Evolutionary conservation across 2,888 invertebrate species (phyloP).

Genomic region (Coelopa pilipes): DNA sequence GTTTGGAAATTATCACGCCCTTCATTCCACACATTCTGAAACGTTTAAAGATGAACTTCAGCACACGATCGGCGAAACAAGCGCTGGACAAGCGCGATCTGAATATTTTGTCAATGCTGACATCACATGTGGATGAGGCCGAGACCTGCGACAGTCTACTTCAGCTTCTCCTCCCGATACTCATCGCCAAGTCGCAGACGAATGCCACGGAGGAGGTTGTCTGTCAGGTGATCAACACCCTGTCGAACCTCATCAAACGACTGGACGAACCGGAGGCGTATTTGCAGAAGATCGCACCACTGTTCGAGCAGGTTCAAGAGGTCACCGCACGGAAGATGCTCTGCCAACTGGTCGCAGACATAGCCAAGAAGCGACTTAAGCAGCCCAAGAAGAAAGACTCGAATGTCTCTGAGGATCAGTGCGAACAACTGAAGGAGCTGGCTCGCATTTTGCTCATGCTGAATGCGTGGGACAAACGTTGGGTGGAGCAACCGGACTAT

Average conservation of each 20-base stretch:
- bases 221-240: constrained; percentile 76
- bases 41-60: constrained; percentile 75
- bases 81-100: constrained; percentile 76
- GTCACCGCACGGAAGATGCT: constrained; percentile 77
- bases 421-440: constrained; percentile 65
- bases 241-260: constrained; percentile 79
- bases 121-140: constrained; percentile 77
- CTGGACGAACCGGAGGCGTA: constrained; percentile 75
- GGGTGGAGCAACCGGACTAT: constrained; percentile 96
- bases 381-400: constrained; percentile 11
- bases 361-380: constrained; percentile 68
- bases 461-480: constrained; percentile 87
- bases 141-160: constrained; percentile 77
- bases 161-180: constrained; percentile 77
- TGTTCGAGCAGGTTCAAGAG: constrained; percentile 76
- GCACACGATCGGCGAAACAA: constrained; percentile 68
- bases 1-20: constrained; percentile 77
- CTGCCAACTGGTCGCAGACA: constrained; percentile 72
- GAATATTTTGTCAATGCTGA: constrained; percentile 79
- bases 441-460: constrained; percentile 74
- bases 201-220: constrained; percentile 76
- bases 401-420: constrained; percentile 6
- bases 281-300: constrained; percentile 76
- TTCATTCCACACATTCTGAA: constrained; percentile 78
- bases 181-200: constrained; percentile 73